Base-by-base conservation (phyloP, 2,113 vertebrate genomes). In the Acanthochromis polyacanthus region DNA sequence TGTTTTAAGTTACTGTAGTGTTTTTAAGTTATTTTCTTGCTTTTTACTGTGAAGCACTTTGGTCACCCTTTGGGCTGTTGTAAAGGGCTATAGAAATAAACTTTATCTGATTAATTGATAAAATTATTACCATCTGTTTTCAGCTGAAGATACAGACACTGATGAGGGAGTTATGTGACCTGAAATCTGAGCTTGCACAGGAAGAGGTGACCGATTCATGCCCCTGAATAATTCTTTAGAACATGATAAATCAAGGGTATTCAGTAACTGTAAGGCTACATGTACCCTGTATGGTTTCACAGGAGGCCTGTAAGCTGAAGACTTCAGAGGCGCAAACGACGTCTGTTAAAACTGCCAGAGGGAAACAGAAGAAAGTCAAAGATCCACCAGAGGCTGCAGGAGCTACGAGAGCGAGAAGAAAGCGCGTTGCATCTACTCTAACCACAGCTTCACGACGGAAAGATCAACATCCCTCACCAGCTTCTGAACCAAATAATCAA, bases 61-160 rank as follows among this genome's bases (percentile, higher is more conserved):
- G n/a, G n/a, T n/a, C n/a, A n/a, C n/a, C n/a, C n/a, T n/a, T n/a
- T n/a, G n/a, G n/a, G n/a, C n/a, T n/a, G n/a, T n/a, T n/a, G n/a
- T n/a, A n/a, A n/a, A n/a, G n/a, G n/a, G n/a, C n/a, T n/a, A n/a
- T n/a, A n/a, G n/a, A n/a, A n/a, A n/a, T n/a, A n/a, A n/a, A n/a
- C n/a, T n/a, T n/a, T n/a, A n/a, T n/a, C n/a, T n/a, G n/a, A n/a
- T n/a, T n/a, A n/a, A n/a, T n/a, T n/a, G n/a, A n/a, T n/a, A n/a
- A n/a, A n/a, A n/a, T n/a, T n/a, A n/a, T n/a, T n/a, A n/a, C n/a
- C n/a, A n/a, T n/a, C 25, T 25, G 2, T n/a, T 75, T 70, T 48
- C 72, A 93, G 92, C 10, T 63, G 11, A 75, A 87, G 14, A 23
- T 92, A 0, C 74, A 75, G 1, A 3, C 3, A 0, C n/a, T 92